Percentiles rank a stretch among this genome's conserved stretches.
These are phyloP conservation scores for Bos indicus DNA, from an alignment of 2,113 vertebrate genomes.

Conservation along the genomic window DNA sequence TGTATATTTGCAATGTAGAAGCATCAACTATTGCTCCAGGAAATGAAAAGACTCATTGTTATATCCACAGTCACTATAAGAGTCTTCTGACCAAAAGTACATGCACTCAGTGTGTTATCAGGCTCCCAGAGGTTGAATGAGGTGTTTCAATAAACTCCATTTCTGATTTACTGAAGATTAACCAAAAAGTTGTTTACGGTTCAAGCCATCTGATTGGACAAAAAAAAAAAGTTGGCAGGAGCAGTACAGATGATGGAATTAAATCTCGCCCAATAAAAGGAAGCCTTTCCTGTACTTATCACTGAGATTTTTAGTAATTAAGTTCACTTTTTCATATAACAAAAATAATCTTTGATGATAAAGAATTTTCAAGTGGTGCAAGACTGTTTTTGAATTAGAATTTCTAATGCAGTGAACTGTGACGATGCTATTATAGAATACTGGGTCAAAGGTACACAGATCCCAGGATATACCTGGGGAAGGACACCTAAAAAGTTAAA, in stretches of 20 bases:
- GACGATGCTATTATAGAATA: neutral
- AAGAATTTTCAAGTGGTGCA: conserved; percentile 1
- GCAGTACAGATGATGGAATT: neutral
- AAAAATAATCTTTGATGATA: neutral
- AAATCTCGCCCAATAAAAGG: neutral
- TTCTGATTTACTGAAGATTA: neutral
- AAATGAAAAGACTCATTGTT: neutral
- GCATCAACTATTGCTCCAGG: neutral
- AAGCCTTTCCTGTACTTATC: neutral
- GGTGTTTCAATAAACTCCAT: neutral
- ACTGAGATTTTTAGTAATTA: neutral
- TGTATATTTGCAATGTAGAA: neutral
- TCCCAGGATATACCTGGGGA: neutral
- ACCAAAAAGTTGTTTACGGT: neutral
- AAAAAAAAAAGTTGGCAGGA: too few species aligned
- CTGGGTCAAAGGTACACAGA: neutral
- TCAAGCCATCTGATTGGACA: neutral
- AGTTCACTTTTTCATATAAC: neutral
- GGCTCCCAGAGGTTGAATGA: neutral
- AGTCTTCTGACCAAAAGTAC: neutral
- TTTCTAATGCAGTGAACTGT: neutral
- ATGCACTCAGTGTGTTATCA: neutral
- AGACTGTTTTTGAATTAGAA: conserved; percentile 5
- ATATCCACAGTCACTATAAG: neutral
- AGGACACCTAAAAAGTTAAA: neutral